Percentiles rank a stretch among this genome's conserved stretches.
Conservation (phyloP, 2,113 vertebrate genomes). For the Odontophorus gujanensis region DNA sequence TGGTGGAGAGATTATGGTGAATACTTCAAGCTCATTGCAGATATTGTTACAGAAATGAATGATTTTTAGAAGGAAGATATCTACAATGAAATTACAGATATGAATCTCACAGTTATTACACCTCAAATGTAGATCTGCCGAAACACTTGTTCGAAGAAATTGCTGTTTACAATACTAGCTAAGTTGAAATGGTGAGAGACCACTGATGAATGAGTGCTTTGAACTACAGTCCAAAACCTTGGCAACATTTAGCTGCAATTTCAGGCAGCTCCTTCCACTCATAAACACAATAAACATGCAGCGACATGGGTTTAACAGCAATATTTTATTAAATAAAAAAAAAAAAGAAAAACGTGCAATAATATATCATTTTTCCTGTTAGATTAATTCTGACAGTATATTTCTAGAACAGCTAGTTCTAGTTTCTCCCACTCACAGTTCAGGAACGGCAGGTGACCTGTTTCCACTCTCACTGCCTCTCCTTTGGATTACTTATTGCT, state of each 20-base stretch:
- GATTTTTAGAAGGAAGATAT: background rate
- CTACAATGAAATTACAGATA: background rate
- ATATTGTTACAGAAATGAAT: background rate
- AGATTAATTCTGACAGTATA: background rate
- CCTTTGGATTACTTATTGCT: background rate
- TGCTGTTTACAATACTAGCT: background rate
- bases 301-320: background rate
- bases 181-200: background rate
- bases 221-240: background rate
- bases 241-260: background rate
- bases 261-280: background rate
- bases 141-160: background rate
- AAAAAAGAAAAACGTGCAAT: background rate
- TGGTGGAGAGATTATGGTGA: slow-evolving; percentile 23
- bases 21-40: slow-evolving; percentile 9
- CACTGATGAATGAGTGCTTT: background rate
- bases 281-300: background rate
- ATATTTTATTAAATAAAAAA: background rate
- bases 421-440: background rate
- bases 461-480: background rate
- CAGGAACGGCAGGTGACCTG: background rate
- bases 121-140: background rate
- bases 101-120: background rate
- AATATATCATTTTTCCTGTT: background rate
- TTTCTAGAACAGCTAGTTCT: background rate